Evolutionary conservation across 1,140 invertebrate genomes (phyloP).

Genomic region (Penaeus chinensis): DNA sequence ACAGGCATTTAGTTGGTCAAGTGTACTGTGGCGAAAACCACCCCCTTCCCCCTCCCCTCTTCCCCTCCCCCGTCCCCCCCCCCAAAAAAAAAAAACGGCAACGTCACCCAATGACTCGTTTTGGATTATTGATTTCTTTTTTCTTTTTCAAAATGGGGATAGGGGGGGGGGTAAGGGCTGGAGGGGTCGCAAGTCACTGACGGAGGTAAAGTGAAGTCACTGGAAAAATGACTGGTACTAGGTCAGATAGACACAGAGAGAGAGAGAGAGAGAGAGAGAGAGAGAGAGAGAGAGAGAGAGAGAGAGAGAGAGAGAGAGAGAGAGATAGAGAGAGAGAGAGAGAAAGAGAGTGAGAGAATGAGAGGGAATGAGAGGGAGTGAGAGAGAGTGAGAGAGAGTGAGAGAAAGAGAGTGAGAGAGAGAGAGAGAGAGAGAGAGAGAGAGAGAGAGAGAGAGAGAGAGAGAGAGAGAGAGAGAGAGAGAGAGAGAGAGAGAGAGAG

Average conservation of each 20-base stretch:
- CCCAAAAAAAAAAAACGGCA: neutral
- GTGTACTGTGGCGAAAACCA: too few species aligned
- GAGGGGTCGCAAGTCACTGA: neutral
- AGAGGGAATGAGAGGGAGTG: neutral
- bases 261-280: constrained; percentile 6
- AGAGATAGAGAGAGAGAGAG: neutral
- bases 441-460: neutral
- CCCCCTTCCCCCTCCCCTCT: neutral
- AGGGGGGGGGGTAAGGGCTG: too few species aligned
- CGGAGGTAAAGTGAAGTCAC: neutral
- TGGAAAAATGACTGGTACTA: neutral
- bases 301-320: constrained; percentile 29
- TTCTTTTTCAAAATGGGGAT: neutral
- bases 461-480: too few species aligned
- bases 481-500: too few species aligned
- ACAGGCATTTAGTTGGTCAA: too few species aligned
- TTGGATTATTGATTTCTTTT: neutral
- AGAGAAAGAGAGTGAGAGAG: neutral
- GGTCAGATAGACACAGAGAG: neutral
- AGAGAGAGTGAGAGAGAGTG: too few species aligned
- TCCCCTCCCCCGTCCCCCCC: neutral
- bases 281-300: constrained; percentile 26
- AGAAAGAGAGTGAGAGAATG: too few species aligned
- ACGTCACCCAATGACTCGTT: neutral
- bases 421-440: constrained; percentile 9